These are phyloP conservation scores for Venturia canescens DNA, from an alignment of 1,140 invertebrate species.

Conservation along the genomic window DNA sequence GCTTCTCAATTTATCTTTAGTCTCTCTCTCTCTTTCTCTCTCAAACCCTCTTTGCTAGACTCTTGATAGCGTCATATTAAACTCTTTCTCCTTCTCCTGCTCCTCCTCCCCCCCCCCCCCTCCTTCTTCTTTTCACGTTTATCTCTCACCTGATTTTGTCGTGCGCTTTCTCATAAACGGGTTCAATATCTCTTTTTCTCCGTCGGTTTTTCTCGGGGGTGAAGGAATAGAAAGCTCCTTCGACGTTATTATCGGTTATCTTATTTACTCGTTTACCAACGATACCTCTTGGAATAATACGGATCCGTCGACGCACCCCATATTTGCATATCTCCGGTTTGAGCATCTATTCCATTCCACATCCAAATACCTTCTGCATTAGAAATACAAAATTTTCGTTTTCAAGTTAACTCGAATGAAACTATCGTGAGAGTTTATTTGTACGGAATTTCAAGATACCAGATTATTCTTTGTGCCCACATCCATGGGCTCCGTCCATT, in stretches of 20 bases:
- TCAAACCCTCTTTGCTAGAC: slow-evolving; percentile 14
- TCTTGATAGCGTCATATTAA: slow-evolving; percentile 32
- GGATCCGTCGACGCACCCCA: no score
- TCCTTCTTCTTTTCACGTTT: not conserved
- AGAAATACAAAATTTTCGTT: no score
- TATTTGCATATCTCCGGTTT: no score
- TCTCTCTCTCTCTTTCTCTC: slow-evolving; percentile 5
- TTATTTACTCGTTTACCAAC: not conserved
- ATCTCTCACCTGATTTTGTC: slow-evolving; percentile 14
- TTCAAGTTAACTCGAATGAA: no score
- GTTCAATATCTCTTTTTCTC: slow-evolving; percentile 20
- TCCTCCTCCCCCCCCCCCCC: not conserved
- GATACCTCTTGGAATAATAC: no score
- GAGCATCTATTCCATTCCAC: no score
- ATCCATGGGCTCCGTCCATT: no score
- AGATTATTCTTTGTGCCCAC: no score
- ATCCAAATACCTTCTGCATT: no score
- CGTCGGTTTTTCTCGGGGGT: no score
- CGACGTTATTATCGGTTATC: slow-evolving; percentile 22
- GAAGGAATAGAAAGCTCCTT: not conserved
- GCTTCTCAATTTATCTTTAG: slow-evolving; percentile 44
- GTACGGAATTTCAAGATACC: no score
- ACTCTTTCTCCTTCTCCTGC: not conserved
- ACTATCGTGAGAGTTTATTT: no score
- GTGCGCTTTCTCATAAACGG: slow-evolving; percentile 13